Conservation (phyloP, 2,888 invertebrate genomes). For the Zonitis immaculata region DNA sequence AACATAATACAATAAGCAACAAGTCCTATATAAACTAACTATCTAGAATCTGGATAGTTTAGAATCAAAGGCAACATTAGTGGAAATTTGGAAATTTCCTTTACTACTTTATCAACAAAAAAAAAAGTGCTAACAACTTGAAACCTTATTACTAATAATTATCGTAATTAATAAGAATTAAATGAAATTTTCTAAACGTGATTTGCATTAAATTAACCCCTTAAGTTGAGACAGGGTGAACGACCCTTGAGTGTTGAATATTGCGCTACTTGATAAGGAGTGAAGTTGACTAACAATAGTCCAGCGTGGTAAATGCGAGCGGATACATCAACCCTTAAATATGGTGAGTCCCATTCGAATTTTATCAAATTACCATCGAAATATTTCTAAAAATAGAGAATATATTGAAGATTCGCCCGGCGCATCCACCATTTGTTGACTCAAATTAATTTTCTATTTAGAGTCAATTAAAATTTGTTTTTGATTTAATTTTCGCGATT, state of each 20-base stretch:
- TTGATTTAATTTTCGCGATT: not conserved
- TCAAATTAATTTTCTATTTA: too few species aligned
- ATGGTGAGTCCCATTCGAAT: slow-evolving; percentile 9
- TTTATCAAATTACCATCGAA: too few species aligned
- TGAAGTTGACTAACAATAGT: slow-evolving; percentile 9
- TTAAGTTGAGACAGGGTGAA: slow-evolving; percentile 10
- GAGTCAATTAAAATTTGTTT: too few species aligned
- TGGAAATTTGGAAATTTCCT: too few species aligned
- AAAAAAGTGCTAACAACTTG: too few species aligned
- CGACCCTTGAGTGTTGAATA: slow-evolving; percentile 12
- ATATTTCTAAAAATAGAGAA: too few species aligned
- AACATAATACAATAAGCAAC: slow-evolving; percentile 34
- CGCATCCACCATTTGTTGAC: slow-evolving; percentile 9
- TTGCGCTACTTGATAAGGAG: slow-evolving; percentile 12
- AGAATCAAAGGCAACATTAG: not conserved
- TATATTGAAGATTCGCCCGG: not conserved
- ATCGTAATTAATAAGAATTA: too few species aligned
- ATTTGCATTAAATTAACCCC: slow-evolving; percentile 12
- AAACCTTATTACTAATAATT: not conserved
- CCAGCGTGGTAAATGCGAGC: slow-evolving; percentile 12
- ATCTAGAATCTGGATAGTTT: too few species aligned
- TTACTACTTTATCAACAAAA: too few species aligned
- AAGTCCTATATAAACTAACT: too few species aligned
- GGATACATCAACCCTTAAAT: not conserved
- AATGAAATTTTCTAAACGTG: slow-evolving; percentile 7